phyloP scores from a whole-genome alignment of 1,140 invertebrate genomes.

The Matsumurasca onukii region DNA sequence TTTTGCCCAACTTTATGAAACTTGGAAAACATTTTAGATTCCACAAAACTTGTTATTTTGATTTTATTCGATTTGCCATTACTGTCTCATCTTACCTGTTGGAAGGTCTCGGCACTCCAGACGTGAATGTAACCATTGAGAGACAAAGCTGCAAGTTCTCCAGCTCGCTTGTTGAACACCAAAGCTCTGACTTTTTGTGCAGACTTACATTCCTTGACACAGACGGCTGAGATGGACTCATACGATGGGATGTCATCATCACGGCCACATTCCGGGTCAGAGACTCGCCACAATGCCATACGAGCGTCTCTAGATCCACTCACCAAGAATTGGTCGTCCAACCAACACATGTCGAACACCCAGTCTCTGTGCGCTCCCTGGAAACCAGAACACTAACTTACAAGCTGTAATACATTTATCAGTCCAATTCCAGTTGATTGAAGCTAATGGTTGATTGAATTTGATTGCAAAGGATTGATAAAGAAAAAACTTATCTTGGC shows the following conservation, averaged over 20 bases:
- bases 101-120: conserved; percentile 84
- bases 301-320: conserved; percentile 90
- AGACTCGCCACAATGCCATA: conserved; percentile 73
- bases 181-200: conserved; percentile 85
- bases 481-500: no score
- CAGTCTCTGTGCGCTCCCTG: conserved; percentile 80
- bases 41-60: no score
- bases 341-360: conserved; percentile 95
- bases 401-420: no score
- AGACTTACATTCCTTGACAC: conserved; percentile 69
- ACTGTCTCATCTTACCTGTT: conserved; percentile 66
- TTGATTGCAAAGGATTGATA: no score
- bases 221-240: conserved; percentile 63
- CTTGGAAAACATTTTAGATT: no score
- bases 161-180: conserved; percentile 80
- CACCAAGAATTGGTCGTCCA: conserved; percentile 94
- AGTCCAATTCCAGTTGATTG: no score
- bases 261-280: conserved; percentile 36
- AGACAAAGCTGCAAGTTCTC: conserved; percentile 89
- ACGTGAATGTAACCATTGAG: conserved; percentile 89
- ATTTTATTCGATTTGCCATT: no score
- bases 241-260: conserved; percentile 37
- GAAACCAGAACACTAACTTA: no score
- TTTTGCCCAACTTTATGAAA: no score
- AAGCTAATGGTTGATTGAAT: no score